Evolutionary conservation across 2,888 invertebrate genomes (phyloP).

Genomic region (Parnassius glacialis): DNA sequence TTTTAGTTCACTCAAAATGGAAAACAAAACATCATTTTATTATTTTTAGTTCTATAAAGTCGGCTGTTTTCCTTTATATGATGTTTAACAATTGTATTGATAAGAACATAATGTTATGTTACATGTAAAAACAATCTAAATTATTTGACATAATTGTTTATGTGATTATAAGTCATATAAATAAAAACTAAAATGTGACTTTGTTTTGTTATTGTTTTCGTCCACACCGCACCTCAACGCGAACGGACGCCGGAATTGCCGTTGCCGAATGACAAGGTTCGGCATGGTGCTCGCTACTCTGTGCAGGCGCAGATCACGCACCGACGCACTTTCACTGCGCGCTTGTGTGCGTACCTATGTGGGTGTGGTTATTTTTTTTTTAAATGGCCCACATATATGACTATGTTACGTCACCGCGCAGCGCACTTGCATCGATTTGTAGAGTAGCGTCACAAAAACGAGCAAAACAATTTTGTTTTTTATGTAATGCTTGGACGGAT

Average conservation of each 20-base stretch:
- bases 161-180: too few relatives aligned
- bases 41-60: too few relatives aligned
- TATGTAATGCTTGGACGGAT: not conserved
- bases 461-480: slow-evolving; percentile 44
- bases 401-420: slow-evolving; percentile 59
- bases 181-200: too few relatives aligned
- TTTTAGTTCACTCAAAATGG: too few relatives aligned
- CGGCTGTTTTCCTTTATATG: too few relatives aligned
- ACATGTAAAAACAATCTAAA: too few relatives aligned
- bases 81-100: too few relatives aligned
- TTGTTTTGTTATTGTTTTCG: too few relatives aligned
- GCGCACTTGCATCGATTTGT: slow-evolving; percentile 46
- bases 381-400: slow-evolving; percentile 72
- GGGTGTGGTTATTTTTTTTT: slow-evolving; percentile 66
- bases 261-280: slow-evolving; percentile 15
- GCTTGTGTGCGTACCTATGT: slow-evolving; percentile 37
- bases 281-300: slow-evolving; percentile 22
- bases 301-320: slow-evolving; percentile 31
- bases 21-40: too few relatives aligned
- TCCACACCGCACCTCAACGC: slow-evolving; percentile 20
- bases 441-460: slow-evolving; percentile 45
- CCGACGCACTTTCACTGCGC: slow-evolving; percentile 65
- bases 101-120: too few relatives aligned
- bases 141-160: too few relatives aligned
- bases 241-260: slow-evolving; percentile 11